Base-by-base conservation (phyloP, 64 coral and sea anemone species). In the Stylophora pistillata region DNA sequence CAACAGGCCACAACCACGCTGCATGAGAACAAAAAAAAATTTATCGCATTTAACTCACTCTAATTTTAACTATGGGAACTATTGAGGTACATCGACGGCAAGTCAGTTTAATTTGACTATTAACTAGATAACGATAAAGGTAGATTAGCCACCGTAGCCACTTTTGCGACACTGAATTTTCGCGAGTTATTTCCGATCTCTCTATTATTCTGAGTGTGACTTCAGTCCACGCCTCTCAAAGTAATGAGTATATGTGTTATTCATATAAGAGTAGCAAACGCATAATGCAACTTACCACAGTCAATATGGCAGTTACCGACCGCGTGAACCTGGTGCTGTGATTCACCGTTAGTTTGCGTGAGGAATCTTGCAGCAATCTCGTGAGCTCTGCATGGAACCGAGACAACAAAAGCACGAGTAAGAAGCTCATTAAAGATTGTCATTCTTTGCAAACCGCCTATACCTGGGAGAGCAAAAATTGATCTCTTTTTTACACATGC, bases 301-400 rank as follows among this genome's bases (percentile, higher is more conserved):
- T 99, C 97, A 30, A 99, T 99, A 70, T 99, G 97, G 84, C 97
- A 99, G 31, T 99, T 95, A 62, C 97, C 97, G 89, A 99, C 87
- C 20, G 97, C 97, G 64, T 95, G 92, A 18, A 99, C 84, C 65
- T 87, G 85, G 88, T 95, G 97, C 78, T 95, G 93, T 30, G 90
- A 89, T 52, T 92, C 74, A 30, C 97, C 97, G 86, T 99, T 99
- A 23, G 74, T 77, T 73, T 99, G 97, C 68, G 85, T 79, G 28
- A 99, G 32, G 61, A 99, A 99, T 60, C 27, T 75, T 15, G 30
- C 74, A 25, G 97, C 97, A 47, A 91, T 79, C 29, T 99, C 88
- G 78, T 90, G 93, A 21, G 88, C 93, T 47, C 77, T 82, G 37
- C 37, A 47, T 47, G 17, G 32, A 77, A 83, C 61, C 55, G 55